Evolutionary conservation across 2,888 invertebrate genomes (phyloP).

Genomic region (Latheticus oryzae): DNA sequence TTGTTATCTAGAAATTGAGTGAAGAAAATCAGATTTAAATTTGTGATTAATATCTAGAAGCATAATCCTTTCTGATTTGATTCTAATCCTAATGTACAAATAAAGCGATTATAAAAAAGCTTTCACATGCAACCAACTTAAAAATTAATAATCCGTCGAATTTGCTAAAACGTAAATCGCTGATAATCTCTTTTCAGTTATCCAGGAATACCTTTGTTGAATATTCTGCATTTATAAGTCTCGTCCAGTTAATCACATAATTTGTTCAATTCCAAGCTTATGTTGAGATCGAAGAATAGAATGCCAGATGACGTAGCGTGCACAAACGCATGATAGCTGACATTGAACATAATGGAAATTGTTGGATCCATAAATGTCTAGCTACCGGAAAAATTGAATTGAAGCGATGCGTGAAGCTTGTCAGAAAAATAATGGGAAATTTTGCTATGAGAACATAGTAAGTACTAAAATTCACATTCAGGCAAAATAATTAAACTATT

Average conservation of each 20-base stretch:
- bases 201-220: too few relatives aligned
- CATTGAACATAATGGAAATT: slow-evolving; percentile 43
- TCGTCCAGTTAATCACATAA: slow-evolving; percentile 21
- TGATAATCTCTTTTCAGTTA: slow-evolving; percentile 6
- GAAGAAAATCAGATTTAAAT: too few relatives aligned
- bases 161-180: slow-evolving; percentile 15
- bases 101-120: slow-evolving; percentile 11
- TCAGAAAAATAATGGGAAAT: slow-evolving; percentile 39
- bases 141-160: slow-evolving; percentile 22
- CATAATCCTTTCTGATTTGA: neutral
- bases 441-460: slow-evolving; percentile 19
- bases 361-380: slow-evolving; percentile 42
- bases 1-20: too few relatives aligned
- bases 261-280: slow-evolving; percentile 10
- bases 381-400: slow-evolving; percentile 43
- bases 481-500: too few relatives aligned
- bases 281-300: slow-evolving; percentile 20
- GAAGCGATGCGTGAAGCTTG: slow-evolving; percentile 42
- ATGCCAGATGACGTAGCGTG: slow-evolving; percentile 31
- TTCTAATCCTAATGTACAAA: slow-evolving; percentile 6
- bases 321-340: slow-evolving; percentile 39
- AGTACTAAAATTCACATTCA: neutral
- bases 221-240: too few relatives aligned
- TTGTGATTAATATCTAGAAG: too few relatives aligned
- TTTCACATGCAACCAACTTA: slow-evolving; percentile 15